Conservation (phyloP, 2,797 vertebrate genomes). For the Amphiprion clarkii region DNA sequence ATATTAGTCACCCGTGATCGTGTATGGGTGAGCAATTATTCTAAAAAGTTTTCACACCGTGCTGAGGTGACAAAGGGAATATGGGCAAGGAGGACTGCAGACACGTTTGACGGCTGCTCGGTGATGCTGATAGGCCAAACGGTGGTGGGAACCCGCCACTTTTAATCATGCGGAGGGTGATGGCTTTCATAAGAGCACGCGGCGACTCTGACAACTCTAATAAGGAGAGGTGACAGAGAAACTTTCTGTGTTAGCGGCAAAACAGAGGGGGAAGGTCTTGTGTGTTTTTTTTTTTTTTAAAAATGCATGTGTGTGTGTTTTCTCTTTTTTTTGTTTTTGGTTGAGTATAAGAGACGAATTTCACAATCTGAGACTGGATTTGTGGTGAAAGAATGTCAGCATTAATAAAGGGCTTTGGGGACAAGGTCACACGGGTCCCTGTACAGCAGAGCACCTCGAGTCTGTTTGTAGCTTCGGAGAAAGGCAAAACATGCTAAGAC, state of each 20-base stretch:
- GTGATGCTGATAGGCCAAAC: constrained; percentile 88
- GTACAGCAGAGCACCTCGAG: constrained; percentile 77
- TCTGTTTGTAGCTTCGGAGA: constrained; percentile 88
- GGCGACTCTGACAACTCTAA: constrained; percentile 91
- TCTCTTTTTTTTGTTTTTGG: constrained; percentile 42
- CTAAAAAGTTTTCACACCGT: constrained; percentile 84
- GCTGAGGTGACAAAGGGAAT: constrained; percentile 84
- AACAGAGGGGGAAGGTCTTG: constrained; percentile 88
- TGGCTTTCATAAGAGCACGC: constrained; percentile 91
- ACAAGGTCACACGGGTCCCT: constrained; percentile 87
- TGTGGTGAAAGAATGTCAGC: constrained; percentile 98
- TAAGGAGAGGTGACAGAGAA: constrained; percentile 91
- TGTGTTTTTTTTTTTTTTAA: constrained; percentile 44
- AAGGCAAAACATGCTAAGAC: constrained; percentile 89
- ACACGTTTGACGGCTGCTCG: constrained; percentile 81
- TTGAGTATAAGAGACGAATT: constrained; percentile 83
- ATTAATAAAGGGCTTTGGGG: constrained; percentile 93
- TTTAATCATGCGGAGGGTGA: constrained; percentile 88
- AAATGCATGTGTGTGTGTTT: constrained; percentile 25
- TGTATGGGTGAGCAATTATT: constrained; percentile 87
- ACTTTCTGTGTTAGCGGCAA: constrained; percentile 92
- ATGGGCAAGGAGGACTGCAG: constrained; percentile 75
- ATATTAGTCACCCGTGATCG: constrained; percentile 85
- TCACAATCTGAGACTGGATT: constrained; percentile 95
- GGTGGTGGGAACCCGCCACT: constrained; percentile 87